Base-by-base conservation (phyloP, 2,113 vertebrate genomes). In the Ctenomys sociabilis region DNA sequence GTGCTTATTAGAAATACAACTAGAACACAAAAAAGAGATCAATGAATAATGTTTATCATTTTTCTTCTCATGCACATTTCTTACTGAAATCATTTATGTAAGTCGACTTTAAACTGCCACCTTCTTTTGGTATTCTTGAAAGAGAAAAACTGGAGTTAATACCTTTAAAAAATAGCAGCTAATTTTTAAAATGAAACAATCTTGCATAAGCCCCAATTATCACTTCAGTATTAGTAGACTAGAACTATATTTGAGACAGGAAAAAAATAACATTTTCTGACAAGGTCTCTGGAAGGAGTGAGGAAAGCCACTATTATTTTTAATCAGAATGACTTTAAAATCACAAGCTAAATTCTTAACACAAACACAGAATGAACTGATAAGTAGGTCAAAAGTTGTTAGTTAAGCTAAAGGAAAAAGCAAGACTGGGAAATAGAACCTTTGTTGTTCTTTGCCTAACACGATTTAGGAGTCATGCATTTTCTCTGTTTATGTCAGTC, bases 261-360 rank as follows among this genome's bases (percentile, higher is more conserved):
- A 91, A 95, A 95, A 90, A 94, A 93, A 94, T 73, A 94, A 90
- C 84, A 77, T 85, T 96, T 92, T 96, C 96, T 95, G 89, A 98
- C 93, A 97, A 90, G 92, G 81, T 96, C 95, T 96, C 87, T 92
- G 66, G 68, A 90, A 96, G 70, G 88, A 97, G 40, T 93, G 75
- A 93, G 93, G 95, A 94, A 96, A 98, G 85, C 92, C 95, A 95
- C 92, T 96, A 93, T 94, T 96, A 97, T 95, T 96, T 94, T 97
- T 94, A 93, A 88, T 35, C 49, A 70, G 89, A 91, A 37, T 92
- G 91, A 97, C 86, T 96, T 95, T 72, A 93, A 95, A 97, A 94
- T 85, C 80, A 92, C 70, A 94, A 90, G 92, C n/a, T 95, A 87
- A 77, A 96, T 92, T 90, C 57, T 97, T 94, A 94, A 90, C 70